These are phyloP conservation scores for Aurelia sp. DNA, from an alignment of 30 jellyfish, hydroid and myxozoan genomes.

Conservation along the genomic window DNA sequence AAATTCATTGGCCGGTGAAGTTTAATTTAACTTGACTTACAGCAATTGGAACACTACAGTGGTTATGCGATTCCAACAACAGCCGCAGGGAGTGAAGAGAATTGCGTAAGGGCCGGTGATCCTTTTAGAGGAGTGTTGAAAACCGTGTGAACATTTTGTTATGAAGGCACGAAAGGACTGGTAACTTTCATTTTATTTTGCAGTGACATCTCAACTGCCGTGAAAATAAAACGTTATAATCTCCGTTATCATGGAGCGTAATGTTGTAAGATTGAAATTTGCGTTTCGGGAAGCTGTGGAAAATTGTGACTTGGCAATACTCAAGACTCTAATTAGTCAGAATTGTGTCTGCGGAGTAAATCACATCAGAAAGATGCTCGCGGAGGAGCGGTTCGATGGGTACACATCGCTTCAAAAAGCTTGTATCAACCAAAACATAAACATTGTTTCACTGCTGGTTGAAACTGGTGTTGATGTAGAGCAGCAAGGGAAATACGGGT, in stretches of 20 bases:
- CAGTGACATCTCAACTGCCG: too few species aligned
- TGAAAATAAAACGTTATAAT: too few species aligned
- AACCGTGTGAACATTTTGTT: too few species aligned
- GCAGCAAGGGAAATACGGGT: conserved; percentile 68
- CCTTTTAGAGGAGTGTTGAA: too few species aligned
- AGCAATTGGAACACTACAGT: too few species aligned
- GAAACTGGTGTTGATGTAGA: conserved; percentile 64
- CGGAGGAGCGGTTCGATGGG: conserved; percentile 52
- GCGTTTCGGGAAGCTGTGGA: conserved; percentile 56
- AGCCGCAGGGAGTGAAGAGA: too few species aligned
- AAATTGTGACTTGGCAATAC: conserved; percentile 7
- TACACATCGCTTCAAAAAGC: conserved; percentile 63
- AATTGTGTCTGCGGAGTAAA: neutral
- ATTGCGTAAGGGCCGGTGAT: too few species aligned
- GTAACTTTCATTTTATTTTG: too few species aligned
- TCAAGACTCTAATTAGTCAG: conserved; percentile 14
- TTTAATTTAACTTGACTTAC: too few species aligned
- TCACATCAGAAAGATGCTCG: conserved; percentile 23
- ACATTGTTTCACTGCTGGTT: conserved; percentile 25
- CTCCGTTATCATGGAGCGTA: conserved; percentile 19
- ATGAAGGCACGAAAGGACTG: too few species aligned
- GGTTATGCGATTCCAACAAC: too few species aligned
- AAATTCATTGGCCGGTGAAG: too few species aligned
- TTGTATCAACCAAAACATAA: conserved; percentile 38
- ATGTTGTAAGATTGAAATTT: conserved; percentile 15